Evolutionary conservation across 1,140 invertebrate species (phyloP).

Genomic region (Orchesella cincta): DNA sequence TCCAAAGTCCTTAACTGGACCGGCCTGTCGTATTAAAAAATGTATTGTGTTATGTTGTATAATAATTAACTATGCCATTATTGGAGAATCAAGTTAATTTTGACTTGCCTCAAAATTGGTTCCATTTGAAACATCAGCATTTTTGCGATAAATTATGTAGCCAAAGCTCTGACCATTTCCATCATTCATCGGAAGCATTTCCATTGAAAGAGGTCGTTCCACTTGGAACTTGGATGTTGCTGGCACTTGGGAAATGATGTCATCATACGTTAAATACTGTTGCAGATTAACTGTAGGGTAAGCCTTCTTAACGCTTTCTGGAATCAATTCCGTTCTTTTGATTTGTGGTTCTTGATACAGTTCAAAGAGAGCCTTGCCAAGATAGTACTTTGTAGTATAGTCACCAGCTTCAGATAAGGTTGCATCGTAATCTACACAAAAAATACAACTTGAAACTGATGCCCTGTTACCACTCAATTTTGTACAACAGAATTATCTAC

Average conservation of each 20-base stretch:
- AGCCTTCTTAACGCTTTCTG: constrained; percentile 50
- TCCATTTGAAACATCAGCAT: constrained; percentile 34
- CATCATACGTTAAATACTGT: constrained; percentile 51
- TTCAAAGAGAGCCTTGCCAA: constrained; percentile 52
- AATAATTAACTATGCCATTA: not conserved
- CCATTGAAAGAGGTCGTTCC: constrained; percentile 58
- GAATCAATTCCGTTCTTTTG: constrained; percentile 51
- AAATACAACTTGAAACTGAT: not conserved
- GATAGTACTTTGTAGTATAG: constrained; percentile 48
- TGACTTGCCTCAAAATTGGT: constrained; percentile 25
- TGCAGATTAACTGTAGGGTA: constrained; percentile 53
- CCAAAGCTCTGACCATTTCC: constrained; percentile 63
- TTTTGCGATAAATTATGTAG: constrained; percentile 61
- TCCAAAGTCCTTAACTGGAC: constrained; percentile 61
- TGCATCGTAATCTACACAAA: constrained; percentile 25
- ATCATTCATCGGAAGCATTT: constrained; percentile 62
- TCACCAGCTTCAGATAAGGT: constrained; percentile 40
- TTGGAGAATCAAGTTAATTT: not conserved
- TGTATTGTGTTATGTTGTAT: not conserved
- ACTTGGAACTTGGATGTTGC: constrained; percentile 31
- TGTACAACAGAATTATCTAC: not conserved
- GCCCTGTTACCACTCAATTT: not conserved
- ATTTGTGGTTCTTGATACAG: constrained; percentile 1
- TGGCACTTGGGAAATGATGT: constrained; percentile 44
- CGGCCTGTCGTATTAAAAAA: constrained; percentile 52